These are phyloP conservation scores for Cataglyphis livida DNA, from an alignment of 2,888 invertebrate genomes.

Conservation along the genomic window DNA sequence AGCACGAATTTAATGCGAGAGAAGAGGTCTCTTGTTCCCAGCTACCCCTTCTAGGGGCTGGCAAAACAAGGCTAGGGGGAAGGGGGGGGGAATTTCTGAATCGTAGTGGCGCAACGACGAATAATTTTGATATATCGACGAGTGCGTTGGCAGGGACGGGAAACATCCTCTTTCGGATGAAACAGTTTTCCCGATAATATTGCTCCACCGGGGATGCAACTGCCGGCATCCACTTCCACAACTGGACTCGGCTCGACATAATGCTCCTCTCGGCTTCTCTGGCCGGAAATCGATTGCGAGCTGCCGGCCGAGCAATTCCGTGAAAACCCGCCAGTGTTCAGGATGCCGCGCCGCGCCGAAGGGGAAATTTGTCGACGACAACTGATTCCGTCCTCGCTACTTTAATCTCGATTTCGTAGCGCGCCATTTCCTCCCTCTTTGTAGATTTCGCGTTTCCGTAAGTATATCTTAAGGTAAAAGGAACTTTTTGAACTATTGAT, in stretches of 20 bases:
- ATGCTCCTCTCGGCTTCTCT: conserved; percentile 41
- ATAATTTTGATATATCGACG: conserved; percentile 82
- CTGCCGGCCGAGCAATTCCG: conserved; percentile 43
- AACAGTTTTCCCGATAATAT: conserved; percentile 70
- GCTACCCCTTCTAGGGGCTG: conserved; percentile 61
- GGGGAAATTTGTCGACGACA: conserved; percentile 49
- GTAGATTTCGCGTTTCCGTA: too few species aligned
- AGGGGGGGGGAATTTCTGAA: background rate
- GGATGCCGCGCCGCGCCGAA: conserved; percentile 10
- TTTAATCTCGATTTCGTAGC: conserved; percentile 30
- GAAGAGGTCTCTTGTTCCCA: conserved; percentile 18
- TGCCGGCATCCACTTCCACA: conserved; percentile 36
- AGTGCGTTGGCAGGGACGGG: conserved; percentile 16
- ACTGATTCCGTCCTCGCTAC: conserved; percentile 29
- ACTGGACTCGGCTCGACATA: conserved; percentile 41
- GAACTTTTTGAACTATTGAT: background rate
- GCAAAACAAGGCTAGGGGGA: conserved; percentile 30
- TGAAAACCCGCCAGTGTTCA: conserved; percentile 31
- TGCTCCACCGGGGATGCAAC: conserved; percentile 46
- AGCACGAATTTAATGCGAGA: conserved; percentile 42
- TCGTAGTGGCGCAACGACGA: conserved; percentile 65
- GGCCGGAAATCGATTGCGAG: conserved; percentile 50
- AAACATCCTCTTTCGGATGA: conserved; percentile 48
- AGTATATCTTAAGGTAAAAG: background rate
- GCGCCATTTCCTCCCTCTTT: conserved; percentile 12